Conservation (phyloP, 2,113 vertebrate genomes). For the Diphyllodes magnificus region DNA sequence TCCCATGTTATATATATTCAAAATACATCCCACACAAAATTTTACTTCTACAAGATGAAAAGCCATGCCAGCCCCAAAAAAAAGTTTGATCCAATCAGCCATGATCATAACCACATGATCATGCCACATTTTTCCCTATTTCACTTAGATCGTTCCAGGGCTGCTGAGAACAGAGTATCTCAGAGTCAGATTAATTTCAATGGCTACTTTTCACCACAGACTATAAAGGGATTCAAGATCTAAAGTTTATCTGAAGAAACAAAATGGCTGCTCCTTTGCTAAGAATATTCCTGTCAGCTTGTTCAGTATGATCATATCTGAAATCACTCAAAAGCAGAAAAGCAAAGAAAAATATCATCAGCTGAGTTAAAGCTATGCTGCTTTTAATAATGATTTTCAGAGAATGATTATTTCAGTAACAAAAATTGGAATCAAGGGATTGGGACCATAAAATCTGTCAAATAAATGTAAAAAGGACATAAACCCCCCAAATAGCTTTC, state of each 20-base stretch:
- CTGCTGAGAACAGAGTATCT: background rate
- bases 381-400: conserved; percentile 53
- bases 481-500: conserved; percentile 32
- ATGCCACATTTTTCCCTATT: background rate
- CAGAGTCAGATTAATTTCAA: background rate
- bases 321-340: conserved; percentile 28
- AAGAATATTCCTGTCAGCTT: background rate
- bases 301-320: background rate
- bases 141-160: background rate
- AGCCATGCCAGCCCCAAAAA: background rate
- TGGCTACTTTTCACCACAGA: background rate
- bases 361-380: background rate
- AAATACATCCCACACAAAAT: background rate
- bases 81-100: background rate
- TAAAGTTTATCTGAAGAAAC: background rate
- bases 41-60: background rate
- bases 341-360: conserved; percentile 21
- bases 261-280: background rate
- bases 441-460: conserved; percentile 47
- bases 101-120: background rate
- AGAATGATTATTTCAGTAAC: conserved; percentile 24
- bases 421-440: conserved; percentile 51
- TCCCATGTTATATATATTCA: background rate
- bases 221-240: background rate
- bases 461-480: conserved; percentile 57